Evolutionary conservation across 2,797 vertebrate genomes (phyloP).

Genomic region (Iguana delicatissima): DNA sequence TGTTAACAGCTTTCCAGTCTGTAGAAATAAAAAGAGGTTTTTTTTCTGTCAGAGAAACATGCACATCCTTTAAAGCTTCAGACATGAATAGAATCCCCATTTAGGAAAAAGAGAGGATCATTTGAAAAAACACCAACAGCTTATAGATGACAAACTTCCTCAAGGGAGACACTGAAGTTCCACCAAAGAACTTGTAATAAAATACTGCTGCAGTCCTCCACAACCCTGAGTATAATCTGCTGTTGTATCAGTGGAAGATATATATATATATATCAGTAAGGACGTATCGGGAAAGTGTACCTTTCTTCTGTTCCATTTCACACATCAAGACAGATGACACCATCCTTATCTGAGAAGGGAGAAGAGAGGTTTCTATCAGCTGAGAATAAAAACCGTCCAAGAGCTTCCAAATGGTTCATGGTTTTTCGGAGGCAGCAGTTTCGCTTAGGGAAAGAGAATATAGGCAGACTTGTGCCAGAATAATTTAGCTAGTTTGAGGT

Average conservation of each 20-base stretch:
- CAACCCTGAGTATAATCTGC: background rate
- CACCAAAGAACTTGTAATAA: background rate
- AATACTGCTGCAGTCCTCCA: background rate
- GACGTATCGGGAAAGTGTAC: background rate
- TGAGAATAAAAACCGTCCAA: background rate
- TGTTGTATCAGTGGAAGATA: background rate
- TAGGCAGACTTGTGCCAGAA: no score
- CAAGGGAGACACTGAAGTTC: background rate
- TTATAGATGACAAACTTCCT: slow-evolving; percentile 37
- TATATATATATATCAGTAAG: background rate
- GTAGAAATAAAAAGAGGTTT: slow-evolving; percentile 35
- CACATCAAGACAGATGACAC: background rate
- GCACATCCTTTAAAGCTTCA: slow-evolving; percentile 17
- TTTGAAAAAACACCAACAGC: background rate
- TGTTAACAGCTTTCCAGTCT: slow-evolving; percentile 38
- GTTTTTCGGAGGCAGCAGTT: background rate
- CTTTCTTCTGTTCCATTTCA: background rate
- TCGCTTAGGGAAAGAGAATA: no score
- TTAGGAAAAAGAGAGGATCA: background rate
- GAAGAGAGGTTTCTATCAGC: background rate
- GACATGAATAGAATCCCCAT: background rate
- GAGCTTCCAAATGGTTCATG: background rate
- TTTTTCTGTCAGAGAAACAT: slow-evolving; percentile 32
- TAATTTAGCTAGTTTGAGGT: no score
- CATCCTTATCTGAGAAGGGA: background rate